Evolutionary conservation across 64 coral and sea anemone genomes (phyloP).

Genomic region (Porites lutea): DNA sequence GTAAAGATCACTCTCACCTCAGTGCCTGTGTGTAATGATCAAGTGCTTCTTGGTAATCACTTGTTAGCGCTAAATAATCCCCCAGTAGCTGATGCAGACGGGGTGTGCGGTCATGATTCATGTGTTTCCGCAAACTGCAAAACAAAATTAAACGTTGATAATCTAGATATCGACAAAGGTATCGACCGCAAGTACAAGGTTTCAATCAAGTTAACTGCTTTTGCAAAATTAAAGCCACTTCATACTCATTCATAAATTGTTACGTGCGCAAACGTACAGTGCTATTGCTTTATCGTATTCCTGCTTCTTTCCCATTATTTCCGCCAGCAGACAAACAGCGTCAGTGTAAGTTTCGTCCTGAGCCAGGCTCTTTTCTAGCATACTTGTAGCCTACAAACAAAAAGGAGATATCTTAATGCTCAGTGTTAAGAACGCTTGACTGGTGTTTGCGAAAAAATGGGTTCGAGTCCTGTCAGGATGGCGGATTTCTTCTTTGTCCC

Average conservation of each 20-base stretch:
- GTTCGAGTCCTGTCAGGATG: no score
- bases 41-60: slow-evolving; percentile 91
- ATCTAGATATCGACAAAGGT: no score
- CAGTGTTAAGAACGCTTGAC: not conserved
- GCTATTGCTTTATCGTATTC: slow-evolving; percentile 82
- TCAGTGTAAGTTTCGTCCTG: slow-evolving; percentile 85
- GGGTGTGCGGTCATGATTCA: slow-evolving; percentile 84
- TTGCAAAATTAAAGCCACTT: no score
- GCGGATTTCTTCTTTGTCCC: no score
- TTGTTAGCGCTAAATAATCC: slow-evolving; percentile 86
- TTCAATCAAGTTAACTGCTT: not conserved
- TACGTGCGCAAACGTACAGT: slow-evolving; percentile 63
- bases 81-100: slow-evolving; percentile 87
- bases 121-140: slow-evolving; percentile 87
- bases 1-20: slow-evolving; percentile 47
- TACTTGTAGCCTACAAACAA: slow-evolving; percentile 69
- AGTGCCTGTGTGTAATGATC: slow-evolving; percentile 95
- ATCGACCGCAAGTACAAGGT: no score
- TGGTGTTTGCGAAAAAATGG: no score
- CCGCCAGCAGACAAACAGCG: slow-evolving; percentile 91
- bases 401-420: not conserved
- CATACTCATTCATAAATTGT: not conserved
- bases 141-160: slow-evolving; percentile 1
- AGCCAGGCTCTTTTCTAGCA: slow-evolving; percentile 84
- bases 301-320: slow-evolving; percentile 87